A percentile compares a stretch with the other conserved stretches of the same genome.
These are phyloP conservation scores for Carlito syrichta DNA, from an alignment of 2,113 vertebrate species.

Conservation along the genomic window DNA sequence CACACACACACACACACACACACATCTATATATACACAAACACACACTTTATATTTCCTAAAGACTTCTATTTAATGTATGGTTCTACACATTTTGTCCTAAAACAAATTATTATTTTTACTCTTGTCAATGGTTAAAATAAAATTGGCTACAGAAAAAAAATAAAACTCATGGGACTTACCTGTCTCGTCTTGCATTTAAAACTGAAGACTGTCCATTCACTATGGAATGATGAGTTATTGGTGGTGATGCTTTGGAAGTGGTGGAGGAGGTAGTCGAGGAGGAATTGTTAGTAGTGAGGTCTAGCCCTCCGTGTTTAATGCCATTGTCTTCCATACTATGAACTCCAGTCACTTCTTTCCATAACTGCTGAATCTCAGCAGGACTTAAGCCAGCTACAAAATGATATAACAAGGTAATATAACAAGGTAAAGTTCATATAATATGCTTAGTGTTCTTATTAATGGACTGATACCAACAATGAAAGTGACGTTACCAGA, in stretches of 20 bases:
- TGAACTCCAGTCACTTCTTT: conserved; percentile 96
- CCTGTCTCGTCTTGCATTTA: conserved; percentile 97
- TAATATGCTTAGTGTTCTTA: conserved; percentile 73
- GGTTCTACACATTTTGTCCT: not conserved
- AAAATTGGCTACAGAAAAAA: conserved; percentile 37
- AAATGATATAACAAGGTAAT: conserved; percentile 80
- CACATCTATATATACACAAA: no score
- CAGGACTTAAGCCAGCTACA: conserved; percentile 95
- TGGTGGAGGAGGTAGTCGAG: conserved; percentile 98
- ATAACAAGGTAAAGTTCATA: conserved; percentile 75
- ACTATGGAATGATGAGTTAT: conserved; percentile 97
- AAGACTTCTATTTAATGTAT: not conserved
- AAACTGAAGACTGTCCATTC: conserved; percentile 97
- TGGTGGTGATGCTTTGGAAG: conserved; percentile 98
- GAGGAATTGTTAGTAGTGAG: conserved; percentile 97
- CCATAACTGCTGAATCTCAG: conserved; percentile 99
- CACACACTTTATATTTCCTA: no score
- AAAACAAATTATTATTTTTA: not conserved
- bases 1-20: no score
- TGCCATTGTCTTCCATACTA: conserved; percentile 92
- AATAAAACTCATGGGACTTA: conserved; percentile 77
- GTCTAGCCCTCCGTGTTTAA: conserved; percentile 95
- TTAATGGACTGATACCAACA: conserved; percentile 77
- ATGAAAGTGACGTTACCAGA: conserved; percentile 72
- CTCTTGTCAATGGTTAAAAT: not conserved